Base-by-base conservation (phyloP, 2,113 vertebrate species). In the Callionymus lyra region DNA sequence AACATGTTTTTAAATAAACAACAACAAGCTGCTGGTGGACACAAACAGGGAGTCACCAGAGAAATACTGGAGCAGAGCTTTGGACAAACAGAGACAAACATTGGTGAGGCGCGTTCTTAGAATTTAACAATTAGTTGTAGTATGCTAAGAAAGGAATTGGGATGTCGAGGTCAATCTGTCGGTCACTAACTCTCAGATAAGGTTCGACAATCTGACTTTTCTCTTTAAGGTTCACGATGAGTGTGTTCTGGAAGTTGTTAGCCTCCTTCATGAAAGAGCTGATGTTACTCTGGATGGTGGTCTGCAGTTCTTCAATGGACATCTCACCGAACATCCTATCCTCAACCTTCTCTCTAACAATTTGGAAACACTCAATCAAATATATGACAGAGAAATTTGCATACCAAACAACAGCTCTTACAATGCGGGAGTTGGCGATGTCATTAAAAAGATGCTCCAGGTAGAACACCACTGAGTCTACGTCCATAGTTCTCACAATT, bases 151-250 rank as follows among this genome's bases (percentile, higher is more conserved):
- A 81, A 47, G 80, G 81, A 33, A 85, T 64, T 51, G 87, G 88
- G 47, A 91, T 78, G 37, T 88, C 80, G 63, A 93, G 51, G 47
- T 74, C 87, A 34, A 94, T 65, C 64, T 89, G 82, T 71, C 80
- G 88, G 54, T 86, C 84, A 41, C 53, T 62, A 47, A 86, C 49
- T 59, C 59, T 82, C 19, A 94, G 31, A 2, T 84, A 89, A 0
- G 68, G 54, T 33, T 82, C 78, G 54, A 85, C 32, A 15, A 32
- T 66, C 36, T 76, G 67, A 44, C 80, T 80, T 41, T 83, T 53
- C 44, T 80, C 50, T 38, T 47, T 69, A 9, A 95, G 77, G 21
- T 75, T 48, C 35, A 79, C 52, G 9, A 66, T 81, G 46, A 88
- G 52, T 6, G 78, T 82, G n/a, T 76, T 83, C 6, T 70, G 62